Conservation (phyloP, 2,113 vertebrate species). For the Petromus typicus region DNA sequence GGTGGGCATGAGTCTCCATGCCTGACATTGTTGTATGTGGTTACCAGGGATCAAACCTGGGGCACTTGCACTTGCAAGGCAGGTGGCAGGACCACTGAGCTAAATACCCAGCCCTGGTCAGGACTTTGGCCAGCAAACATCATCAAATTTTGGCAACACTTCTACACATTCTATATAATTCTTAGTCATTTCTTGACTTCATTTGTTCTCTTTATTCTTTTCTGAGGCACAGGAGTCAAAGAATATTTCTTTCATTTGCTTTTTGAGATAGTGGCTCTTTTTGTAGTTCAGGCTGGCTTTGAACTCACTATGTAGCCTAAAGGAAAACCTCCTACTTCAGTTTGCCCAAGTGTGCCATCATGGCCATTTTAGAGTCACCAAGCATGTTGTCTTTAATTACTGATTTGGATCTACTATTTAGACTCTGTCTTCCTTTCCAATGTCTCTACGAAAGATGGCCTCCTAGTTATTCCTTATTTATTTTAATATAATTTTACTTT, state of each 20-base stretch:
- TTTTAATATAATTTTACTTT: no score
- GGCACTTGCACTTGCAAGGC: no score
- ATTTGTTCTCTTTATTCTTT: conserved; percentile 19
- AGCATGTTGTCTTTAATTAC: background rate
- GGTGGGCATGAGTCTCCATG: no score
- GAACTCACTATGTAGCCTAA: no score
- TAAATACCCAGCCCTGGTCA: no score
- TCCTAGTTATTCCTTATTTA: background rate
- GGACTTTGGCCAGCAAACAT: background rate
- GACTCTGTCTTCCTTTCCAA: background rate
- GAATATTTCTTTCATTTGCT: no score
- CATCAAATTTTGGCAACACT: background rate
- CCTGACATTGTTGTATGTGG: no score
- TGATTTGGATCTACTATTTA: background rate
- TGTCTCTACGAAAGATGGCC: background rate
- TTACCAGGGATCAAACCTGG: no score
- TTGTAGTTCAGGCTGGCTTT: background rate
- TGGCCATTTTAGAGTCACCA: background rate
- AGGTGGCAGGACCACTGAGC: no score
- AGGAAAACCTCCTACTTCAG: background rate
- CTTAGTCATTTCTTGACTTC: background rate
- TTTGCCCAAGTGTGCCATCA: background rate
- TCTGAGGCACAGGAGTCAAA: background rate
- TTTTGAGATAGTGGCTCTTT: background rate
- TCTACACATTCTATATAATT: conserved; percentile 2